Conservation (phyloP, 2,113 vertebrate species). For the Atractosteus spatula region DNA sequence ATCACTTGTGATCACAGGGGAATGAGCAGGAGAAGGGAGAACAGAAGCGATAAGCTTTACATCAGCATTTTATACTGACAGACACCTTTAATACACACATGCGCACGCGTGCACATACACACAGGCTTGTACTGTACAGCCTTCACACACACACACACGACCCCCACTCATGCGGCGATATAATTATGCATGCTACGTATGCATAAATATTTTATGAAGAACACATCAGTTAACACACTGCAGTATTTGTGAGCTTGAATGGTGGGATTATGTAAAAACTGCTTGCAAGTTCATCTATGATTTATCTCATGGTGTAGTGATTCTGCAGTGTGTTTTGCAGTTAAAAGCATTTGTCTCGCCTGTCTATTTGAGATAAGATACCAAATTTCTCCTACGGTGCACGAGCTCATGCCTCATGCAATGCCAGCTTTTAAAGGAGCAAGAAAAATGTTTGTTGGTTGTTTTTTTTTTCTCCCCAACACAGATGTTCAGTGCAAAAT, state of each 20-base stretch:
- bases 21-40: conserved; percentile 59
- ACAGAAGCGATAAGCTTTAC: conserved; percentile 55
- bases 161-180: conserved; percentile 17
- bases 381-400: conserved; percentile 22
- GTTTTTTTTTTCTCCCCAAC: no score
- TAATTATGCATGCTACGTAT: conserved; percentile 51
- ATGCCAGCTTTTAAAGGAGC: background rate
- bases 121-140: background rate
- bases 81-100: conserved; percentile 43
- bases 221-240: conserved; percentile 52
- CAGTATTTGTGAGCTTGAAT: conserved; percentile 50
- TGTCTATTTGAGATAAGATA: conserved; percentile 53
- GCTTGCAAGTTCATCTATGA: conserved; percentile 64
- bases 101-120: conserved; percentile 8
- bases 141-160: background rate
- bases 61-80: conserved; percentile 62
- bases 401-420: background rate
- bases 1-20: conserved; percentile 76
- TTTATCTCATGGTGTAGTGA: conserved; percentile 57
- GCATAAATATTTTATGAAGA: conserved; percentile 66
- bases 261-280: conserved; percentile 58
- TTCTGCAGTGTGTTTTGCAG: conserved; percentile 42
- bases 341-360: conserved; percentile 47
- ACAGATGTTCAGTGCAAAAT: no score
- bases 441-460: conserved; percentile 19